Evolutionary conservation across 2,888 invertebrate species (phyloP).

Genomic region (Cheilosia grossa): DNA sequence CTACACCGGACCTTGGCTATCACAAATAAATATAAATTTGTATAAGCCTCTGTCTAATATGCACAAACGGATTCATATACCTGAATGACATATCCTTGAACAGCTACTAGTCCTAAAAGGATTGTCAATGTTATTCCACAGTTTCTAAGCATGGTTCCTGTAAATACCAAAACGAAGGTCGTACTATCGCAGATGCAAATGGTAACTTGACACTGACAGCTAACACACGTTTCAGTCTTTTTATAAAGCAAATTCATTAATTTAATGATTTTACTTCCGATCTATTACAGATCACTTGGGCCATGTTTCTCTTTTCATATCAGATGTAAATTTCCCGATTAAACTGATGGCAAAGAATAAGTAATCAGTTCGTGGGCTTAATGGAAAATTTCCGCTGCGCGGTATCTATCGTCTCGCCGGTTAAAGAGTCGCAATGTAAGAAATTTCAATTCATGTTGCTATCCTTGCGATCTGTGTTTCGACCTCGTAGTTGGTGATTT

Average conservation of each 20-base stretch:
- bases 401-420: neutral
- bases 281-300: slow-evolving; percentile 16
- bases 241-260: slow-evolving; percentile 60
- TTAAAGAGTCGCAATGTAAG: slow-evolving; percentile 25
- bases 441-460: too few relatives aligned
- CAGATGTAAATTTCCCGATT: slow-evolving; percentile 30
- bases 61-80: slow-evolving; percentile 7
- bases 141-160: slow-evolving; percentile 29
- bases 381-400: neutral
- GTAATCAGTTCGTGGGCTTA: neutral
- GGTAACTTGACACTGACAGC: slow-evolving; percentile 48
- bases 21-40: neutral
- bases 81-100: slow-evolving; percentile 55
- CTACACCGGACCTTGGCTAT: slow-evolving; percentile 65
- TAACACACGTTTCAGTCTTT: neutral
- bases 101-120: slow-evolving; percentile 32
- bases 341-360: slow-evolving; percentile 15
- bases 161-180: neutral
- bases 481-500: too few relatives aligned
- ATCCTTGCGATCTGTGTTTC: too few relatives aligned
- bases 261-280: slow-evolving; percentile 32
- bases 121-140: slow-evolving; percentile 39
- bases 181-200: slow-evolving; percentile 43
- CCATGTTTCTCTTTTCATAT: slow-evolving; percentile 17
- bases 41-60: too few relatives aligned